Conservation (phyloP, 2,113 vertebrate species). For the Hippocampus abdominalis region DNA sequence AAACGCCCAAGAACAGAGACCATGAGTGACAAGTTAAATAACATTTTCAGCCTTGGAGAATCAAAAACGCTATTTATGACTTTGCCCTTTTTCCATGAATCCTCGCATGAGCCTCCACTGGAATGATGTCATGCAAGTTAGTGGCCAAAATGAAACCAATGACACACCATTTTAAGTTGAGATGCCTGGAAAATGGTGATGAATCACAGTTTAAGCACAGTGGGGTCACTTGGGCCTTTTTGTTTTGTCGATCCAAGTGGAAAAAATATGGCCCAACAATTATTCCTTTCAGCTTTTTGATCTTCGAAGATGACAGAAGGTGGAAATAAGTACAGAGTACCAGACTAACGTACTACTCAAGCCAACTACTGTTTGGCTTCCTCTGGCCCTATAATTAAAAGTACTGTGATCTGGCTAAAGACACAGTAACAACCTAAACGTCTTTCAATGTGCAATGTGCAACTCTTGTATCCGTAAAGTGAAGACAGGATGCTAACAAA, state of each 20-base stretch:
- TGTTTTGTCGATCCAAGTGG: constrained; percentile 3
- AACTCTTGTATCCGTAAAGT: background rate
- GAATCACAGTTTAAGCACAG: constrained; percentile 1
- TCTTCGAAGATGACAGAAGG: background rate
- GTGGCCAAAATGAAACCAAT: background rate
- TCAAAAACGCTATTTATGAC: background rate
- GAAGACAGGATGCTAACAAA: background rate
- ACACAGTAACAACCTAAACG: background rate
- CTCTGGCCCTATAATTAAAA: background rate
- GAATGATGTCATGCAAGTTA: background rate
- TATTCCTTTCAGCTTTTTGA: background rate
- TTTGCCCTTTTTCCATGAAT: constrained; percentile 2
- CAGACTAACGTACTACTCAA: background rate
- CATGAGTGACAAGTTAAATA: background rate
- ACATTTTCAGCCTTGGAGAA: constrained; percentile 1
- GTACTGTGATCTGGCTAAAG: background rate
- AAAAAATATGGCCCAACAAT: constrained; percentile 4
- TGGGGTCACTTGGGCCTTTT: background rate
- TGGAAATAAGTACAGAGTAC: constrained; percentile 3
- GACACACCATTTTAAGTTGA: constrained; percentile 1
- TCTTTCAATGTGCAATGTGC: background rate
- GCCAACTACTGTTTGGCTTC: background rate
- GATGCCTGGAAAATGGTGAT: constrained; percentile 1
- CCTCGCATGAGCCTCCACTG: background rate
- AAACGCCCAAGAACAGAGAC: background rate